Evolutionary conservation across 1,140 invertebrate species (phyloP).

Genomic region (Papilio xuthus): DNA sequence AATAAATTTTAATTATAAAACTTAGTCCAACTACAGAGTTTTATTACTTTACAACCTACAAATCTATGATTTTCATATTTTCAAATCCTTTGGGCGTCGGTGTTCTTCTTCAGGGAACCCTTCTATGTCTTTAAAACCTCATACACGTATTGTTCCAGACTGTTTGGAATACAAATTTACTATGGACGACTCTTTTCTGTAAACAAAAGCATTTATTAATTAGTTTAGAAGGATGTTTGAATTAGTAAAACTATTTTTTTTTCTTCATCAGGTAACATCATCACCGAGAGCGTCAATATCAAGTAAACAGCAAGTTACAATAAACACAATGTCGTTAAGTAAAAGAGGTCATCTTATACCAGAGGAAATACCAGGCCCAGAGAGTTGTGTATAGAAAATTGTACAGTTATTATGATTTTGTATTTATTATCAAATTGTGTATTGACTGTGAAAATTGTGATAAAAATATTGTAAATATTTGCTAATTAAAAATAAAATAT

Average conservation of each 20-base stretch:
- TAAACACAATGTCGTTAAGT: slow-evolving; percentile 64
- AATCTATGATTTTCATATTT: too few species aligned
- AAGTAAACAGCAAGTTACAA: slow-evolving; percentile 57
- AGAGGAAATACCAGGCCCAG: slow-evolving; percentile 75
- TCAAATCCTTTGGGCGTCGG: too few species aligned
- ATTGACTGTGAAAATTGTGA: slow-evolving; percentile 78
- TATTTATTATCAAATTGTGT: slow-evolving; percentile 60
- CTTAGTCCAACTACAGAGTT: neutral
- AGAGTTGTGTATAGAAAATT: slow-evolving; percentile 74
- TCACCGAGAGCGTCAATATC: slow-evolving; percentile 53
- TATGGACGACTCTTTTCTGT: too few species aligned
- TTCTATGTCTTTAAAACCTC: neutral
- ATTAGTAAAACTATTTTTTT: neutral
- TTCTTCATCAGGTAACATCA: slow-evolving; percentile 54
- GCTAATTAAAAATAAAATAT: slow-evolving; percentile 52
- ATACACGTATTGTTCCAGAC: neutral
- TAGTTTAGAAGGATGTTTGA: neutral
- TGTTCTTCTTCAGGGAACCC: too few species aligned
- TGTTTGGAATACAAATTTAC: neutral
- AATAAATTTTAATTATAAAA: neutral
- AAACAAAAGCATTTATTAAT: too few species aligned
- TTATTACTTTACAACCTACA: too few species aligned
- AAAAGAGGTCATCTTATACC: slow-evolving; percentile 76
- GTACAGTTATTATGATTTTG: slow-evolving; percentile 49
- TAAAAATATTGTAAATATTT: slow-evolving; percentile 70